Evolutionary conservation across 2,888 invertebrate species (phyloP).

Genomic region (Proisotoma minuta): DNA sequence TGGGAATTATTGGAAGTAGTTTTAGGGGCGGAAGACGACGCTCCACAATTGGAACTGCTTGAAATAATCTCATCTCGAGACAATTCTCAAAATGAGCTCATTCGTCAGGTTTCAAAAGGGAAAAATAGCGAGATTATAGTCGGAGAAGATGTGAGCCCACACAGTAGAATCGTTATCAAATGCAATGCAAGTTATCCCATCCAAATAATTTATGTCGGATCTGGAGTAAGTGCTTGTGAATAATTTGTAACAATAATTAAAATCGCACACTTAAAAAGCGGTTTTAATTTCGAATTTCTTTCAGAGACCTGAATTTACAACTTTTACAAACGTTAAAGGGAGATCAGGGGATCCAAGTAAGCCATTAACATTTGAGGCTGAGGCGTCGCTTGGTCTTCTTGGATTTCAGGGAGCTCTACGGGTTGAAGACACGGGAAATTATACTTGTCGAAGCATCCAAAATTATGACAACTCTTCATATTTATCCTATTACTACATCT

Average conservation of each 20-base stretch:
- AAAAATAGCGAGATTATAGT: conserved; percentile 27
- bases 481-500: conserved; percentile 32
- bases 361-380: conserved; percentile 34
- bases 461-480: no score
- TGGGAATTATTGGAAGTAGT: no score
- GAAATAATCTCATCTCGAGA: conserved; percentile 24
- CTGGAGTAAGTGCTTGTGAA: not conserved
- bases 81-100: conserved; percentile 16
- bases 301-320: conserved; percentile 33
- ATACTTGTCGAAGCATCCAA: conserved; percentile 28
- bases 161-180: conserved; percentile 29
- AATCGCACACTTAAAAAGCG: not conserved
- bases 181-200: conserved; percentile 35
- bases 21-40: conserved; percentile 13
- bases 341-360: conserved; percentile 13
- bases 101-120: conserved; percentile 9
- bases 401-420: conserved; percentile 30
- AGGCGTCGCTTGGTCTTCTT: conserved; percentile 27
- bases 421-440: conserved; percentile 33
- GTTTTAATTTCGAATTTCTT: conserved; percentile 9
- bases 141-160: conserved; percentile 27
- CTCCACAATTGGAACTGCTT: conserved; percentile 25
- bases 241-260: not conserved
- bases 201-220: conserved; percentile 13
- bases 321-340: conserved; percentile 33